Conservation (phyloP, 2,888 invertebrate species). For the Atethmia centrago region DNA sequence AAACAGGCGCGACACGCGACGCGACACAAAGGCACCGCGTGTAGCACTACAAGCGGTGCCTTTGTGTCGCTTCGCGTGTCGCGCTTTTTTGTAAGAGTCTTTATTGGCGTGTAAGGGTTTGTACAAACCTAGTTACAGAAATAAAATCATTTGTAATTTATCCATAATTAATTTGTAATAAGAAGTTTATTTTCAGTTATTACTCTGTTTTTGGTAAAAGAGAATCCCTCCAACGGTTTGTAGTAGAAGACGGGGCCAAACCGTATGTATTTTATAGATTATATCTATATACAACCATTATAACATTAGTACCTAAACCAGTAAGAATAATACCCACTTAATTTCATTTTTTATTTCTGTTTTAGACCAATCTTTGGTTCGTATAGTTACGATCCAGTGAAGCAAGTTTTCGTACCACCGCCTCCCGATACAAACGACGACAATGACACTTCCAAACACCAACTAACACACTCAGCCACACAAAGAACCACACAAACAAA, state of each 20-base stretch:
- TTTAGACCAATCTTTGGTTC: slow-evolving; percentile 70
- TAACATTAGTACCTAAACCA: background rate
- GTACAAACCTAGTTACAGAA: no score
- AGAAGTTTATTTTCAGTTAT: slow-evolving; percentile 45
- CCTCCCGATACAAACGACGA: background rate
- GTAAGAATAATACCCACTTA: background rate
- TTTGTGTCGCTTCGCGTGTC: no score
- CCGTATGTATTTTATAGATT: slow-evolving; percentile 62
- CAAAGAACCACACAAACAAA: background rate
- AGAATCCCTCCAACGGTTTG: slow-evolving; percentile 59
- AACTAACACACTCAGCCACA: background rate
- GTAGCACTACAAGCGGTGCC: no score
- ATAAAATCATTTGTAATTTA: no score
- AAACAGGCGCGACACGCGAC: no score
- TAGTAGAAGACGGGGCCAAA: slow-evolving; percentile 66
- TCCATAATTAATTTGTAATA: slow-evolving; percentile 26
- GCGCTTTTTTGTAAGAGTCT: no score
- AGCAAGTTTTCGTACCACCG: slow-evolving; percentile 47
- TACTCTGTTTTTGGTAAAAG: slow-evolving; percentile 57
- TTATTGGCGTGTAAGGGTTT: no score
- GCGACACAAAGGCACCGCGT: no score
- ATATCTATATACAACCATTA: background rate
- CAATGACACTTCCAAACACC: background rate
- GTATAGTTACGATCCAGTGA: slow-evolving; percentile 65
- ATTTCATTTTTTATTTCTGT: slow-evolving; percentile 5